Percentiles rank a stretch among this genome's conserved stretches.
These are phyloP conservation scores for Tribolium madens DNA, from an alignment of 1,140 invertebrate genomes.

Conservation along the genomic window DNA sequence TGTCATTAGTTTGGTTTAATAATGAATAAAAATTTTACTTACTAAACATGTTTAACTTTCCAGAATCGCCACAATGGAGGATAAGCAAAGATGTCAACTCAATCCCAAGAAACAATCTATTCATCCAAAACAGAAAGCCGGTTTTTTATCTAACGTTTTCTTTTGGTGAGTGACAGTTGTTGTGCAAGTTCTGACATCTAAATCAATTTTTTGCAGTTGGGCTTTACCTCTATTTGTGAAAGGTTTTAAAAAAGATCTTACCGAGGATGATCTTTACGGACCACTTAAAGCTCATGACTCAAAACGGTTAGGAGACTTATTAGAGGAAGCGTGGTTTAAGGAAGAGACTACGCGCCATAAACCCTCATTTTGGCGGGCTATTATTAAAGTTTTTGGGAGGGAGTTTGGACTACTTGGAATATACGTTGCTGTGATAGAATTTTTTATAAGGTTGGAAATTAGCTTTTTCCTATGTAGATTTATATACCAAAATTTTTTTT, in stretches of 20 bases:
- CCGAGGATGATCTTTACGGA: constrained; percentile 27
- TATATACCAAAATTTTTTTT: too few relatives aligned
- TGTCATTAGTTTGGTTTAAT: constrained; percentile 69
- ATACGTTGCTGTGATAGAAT: constrained; percentile 14
- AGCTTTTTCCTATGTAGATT: too few relatives aligned
- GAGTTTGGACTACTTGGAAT: not conserved
- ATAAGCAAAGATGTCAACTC: constrained; percentile 5
- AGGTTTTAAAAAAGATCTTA: constrained; percentile 17
- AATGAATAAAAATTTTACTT: not conserved
- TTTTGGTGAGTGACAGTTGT: constrained; percentile 47
- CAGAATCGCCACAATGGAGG: not conserved
- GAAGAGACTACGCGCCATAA: not conserved
- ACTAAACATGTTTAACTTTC: not conserved
- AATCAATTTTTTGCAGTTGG: not conserved
- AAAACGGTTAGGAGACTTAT: constrained; percentile 9
- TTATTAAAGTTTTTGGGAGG: constrained; percentile 6
- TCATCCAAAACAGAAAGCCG: constrained; percentile 46
- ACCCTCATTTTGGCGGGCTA: constrained; percentile 25
- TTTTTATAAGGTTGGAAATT: constrained; percentile 24
- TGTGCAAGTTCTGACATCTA: not conserved
- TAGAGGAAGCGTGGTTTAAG: constrained; percentile 10
- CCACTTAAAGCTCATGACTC: constrained; percentile 32
- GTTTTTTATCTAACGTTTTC: constrained; percentile 48
- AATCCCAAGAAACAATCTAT: constrained; percentile 6
- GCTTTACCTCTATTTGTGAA: constrained; percentile 24